Conservation (phyloP, 2,888 invertebrate genomes). For the Erebia aethiops region DNA sequence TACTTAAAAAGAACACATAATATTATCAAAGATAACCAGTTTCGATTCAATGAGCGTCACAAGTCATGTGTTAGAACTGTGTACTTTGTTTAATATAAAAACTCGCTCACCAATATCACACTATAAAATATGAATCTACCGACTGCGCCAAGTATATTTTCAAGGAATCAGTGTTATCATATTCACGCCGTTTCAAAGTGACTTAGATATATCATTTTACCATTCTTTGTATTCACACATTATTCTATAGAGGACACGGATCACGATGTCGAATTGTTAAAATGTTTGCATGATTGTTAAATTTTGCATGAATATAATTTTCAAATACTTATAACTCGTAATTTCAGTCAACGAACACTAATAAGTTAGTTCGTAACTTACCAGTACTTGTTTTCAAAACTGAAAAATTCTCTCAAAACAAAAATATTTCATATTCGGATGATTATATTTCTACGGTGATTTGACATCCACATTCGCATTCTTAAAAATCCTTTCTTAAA, state of each 20-base stretch:
- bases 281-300: conserved; percentile 23
- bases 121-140: neutral
- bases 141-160: neutral
- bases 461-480: neutral
- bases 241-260: neutral
- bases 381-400: too few relatives aligned
- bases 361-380: too few relatives aligned
- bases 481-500: neutral
- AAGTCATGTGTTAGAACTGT: too few relatives aligned
- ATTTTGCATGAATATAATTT: conserved; percentile 22
- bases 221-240: conserved; percentile 1
- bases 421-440: neutral
- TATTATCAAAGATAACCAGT: too few relatives aligned
- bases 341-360: too few relatives aligned
- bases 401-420: too few relatives aligned
- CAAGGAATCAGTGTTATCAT: neutral
- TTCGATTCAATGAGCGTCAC: too few relatives aligned
- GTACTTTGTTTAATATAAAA: too few relatives aligned
- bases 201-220: neutral
- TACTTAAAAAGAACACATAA: too few relatives aligned
- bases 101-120: too few relatives aligned
- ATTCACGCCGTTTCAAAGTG: neutral
- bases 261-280: conserved; percentile 1
- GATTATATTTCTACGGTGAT: neutral
- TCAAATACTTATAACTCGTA: neutral